A percentile compares a stretch with the other conserved stretches of the same genome.
phyloP scores from a whole-genome alignment of 2,113 vertebrate species.

The Corvus cornix region DNA sequence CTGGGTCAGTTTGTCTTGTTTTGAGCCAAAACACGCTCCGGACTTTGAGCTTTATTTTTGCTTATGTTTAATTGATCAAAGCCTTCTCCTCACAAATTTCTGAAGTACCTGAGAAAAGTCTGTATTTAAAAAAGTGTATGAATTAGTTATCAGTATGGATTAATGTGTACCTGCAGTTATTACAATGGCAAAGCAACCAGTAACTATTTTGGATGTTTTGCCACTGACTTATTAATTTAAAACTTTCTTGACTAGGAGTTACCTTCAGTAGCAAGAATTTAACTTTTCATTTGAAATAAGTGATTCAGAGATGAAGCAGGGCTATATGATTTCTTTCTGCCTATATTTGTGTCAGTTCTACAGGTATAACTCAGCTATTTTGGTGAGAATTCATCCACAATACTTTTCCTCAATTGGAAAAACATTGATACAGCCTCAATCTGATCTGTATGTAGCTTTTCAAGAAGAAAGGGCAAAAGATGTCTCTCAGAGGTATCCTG shows the following conservation, averaged over 20 bases:
- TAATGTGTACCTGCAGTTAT: background rate
- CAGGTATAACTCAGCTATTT: background rate
- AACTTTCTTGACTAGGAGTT: background rate
- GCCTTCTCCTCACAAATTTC: background rate
- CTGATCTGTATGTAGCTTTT: background rate
- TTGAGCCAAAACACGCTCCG: background rate
- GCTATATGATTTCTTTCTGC: fast-evolving
- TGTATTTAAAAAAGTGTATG: background rate
- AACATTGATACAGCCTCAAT: background rate
- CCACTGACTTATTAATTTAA: background rate
- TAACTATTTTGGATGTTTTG: background rate
- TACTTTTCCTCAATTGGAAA: background rate
- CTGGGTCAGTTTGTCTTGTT: background rate
- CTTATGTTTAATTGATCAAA: background rate
- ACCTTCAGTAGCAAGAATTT: background rate
- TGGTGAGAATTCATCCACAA: background rate
- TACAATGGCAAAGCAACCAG: background rate
- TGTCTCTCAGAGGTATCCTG: background rate
- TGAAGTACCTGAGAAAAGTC: background rate
- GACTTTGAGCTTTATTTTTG: background rate
- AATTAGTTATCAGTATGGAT: background rate
- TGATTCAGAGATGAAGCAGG: background rate
- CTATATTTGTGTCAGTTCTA: background rate
- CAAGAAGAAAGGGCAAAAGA: background rate
- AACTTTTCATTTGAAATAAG: background rate